Conservation (phyloP, 2,113 vertebrate genomes). For the Pangasianodon hypophthalmus region DNA sequence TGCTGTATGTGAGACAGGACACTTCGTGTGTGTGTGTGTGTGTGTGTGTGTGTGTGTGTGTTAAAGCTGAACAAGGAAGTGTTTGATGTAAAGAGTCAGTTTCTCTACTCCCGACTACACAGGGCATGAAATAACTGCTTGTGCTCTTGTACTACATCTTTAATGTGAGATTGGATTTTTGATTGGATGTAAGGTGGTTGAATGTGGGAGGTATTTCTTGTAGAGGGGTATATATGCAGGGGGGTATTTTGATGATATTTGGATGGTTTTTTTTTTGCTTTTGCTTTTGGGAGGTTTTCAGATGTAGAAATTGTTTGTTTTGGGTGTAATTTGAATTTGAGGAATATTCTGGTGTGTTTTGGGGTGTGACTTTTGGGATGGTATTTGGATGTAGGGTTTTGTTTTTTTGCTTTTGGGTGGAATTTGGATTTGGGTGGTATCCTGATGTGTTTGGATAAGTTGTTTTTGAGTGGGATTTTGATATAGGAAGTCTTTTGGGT, state of each 20-base stretch:
- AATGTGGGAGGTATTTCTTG: not conserved
- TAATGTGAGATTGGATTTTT: not conserved
- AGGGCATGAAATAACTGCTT: not conserved
- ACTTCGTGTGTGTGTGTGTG: not conserved
- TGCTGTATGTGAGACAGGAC: conserved; percentile 5
- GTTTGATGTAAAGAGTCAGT: not conserved
- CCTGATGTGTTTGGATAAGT: not conserved
- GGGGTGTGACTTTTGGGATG: not conserved
- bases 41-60: conserved; percentile 19
- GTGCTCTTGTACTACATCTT: not conserved
- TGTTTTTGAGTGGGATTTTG: not conserved
- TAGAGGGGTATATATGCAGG: not conserved
- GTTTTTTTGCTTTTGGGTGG: not conserved
- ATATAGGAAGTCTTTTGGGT: not conserved
- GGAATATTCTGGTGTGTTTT: not conserved
- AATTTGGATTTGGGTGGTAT: not conserved
- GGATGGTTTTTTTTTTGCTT: not conserved
- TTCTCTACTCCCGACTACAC: not conserved
- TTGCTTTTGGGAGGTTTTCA: not conserved
- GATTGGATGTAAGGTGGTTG: not conserved
- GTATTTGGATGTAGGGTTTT: not conserved
- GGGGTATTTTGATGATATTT: not conserved
- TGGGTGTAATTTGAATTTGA: not conserved
- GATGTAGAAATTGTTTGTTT: not conserved
- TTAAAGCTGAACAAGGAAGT: not conserved